These are phyloP conservation scores for Mionectes olivaceus DNA, from an alignment of 2,797 vertebrate genomes.

Conservation along the genomic window DNA sequence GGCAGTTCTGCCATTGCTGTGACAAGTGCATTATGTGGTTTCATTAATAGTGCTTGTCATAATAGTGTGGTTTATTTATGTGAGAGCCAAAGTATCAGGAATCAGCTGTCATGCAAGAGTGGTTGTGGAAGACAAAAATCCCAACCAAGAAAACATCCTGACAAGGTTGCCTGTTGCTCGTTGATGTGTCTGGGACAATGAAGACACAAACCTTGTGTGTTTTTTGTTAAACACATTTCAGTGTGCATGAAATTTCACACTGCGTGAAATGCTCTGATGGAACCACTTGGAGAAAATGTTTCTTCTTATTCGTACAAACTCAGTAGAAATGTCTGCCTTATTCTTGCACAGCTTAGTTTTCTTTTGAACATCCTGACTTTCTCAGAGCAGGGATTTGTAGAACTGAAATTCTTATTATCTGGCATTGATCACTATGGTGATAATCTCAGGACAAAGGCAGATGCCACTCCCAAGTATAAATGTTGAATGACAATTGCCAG, in stretches of 20 bases:
- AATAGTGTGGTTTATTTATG: not conserved
- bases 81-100: not conserved
- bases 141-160: not conserved
- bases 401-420: not conserved
- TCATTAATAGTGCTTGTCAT: not conserved
- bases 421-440: not conserved
- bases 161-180: rapidly evolving
- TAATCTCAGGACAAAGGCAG: not conserved
- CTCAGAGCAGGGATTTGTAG: not conserved
- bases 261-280: not conserved
- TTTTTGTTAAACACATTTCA: rapidly evolving
- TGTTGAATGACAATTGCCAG: not conserved
- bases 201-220: not conserved
- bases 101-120: not conserved
- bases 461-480: not conserved
- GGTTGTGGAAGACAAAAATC: not conserved
- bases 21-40: not conserved
- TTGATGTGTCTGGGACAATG: not conserved
- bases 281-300: not conserved
- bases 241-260: not conserved
- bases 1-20: not conserved
- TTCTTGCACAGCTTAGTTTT: not conserved
- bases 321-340: not conserved
- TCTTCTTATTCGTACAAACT: not conserved
- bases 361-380: not conserved